Conservation (phyloP, 2,888 invertebrate species). For the Iphiclides podalirius region DNA sequence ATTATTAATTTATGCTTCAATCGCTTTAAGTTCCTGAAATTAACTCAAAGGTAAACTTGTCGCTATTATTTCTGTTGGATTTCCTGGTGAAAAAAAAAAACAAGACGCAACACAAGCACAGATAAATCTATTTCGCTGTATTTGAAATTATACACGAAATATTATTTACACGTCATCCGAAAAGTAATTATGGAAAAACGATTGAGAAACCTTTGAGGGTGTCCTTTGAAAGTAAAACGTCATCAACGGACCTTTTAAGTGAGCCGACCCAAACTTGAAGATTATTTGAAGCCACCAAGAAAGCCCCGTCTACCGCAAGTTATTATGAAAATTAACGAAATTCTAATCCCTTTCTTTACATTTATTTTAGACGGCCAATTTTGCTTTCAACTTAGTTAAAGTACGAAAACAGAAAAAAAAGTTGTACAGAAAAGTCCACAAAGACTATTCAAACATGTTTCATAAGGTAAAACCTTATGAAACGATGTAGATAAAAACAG, state of each 20-base stretch:
- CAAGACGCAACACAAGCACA: too few species aligned
- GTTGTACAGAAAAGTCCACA: too few species aligned
- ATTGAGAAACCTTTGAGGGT: slow-evolving; percentile 11
- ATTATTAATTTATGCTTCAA: too few species aligned
- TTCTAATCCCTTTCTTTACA: neutral
- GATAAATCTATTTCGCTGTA: neutral
- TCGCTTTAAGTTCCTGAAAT: too few species aligned
- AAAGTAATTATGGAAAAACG: slow-evolving; percentile 14
- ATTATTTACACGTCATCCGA: slow-evolving; percentile 14
- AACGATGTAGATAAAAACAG: too few species aligned
- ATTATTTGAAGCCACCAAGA: slow-evolving; percentile 10
- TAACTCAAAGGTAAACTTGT: too few species aligned
- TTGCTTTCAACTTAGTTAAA: neutral
- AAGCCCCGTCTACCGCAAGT: slow-evolving; percentile 1
- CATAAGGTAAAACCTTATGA: too few species aligned
- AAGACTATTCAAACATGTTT: too few species aligned
- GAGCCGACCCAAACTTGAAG: slow-evolving; percentile 1
- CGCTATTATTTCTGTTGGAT: too few species aligned
- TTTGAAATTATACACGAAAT: neutral
- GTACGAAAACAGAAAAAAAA: too few species aligned
- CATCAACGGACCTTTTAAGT: slow-evolving; percentile 16
- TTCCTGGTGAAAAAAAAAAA: too few species aligned
- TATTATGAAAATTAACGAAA: slow-evolving; percentile 1
- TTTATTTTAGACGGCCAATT: neutral
- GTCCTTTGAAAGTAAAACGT: slow-evolving; percentile 15